phyloP scores from a whole-genome alignment of 2,797 vertebrate species.

The Columba guinea region DNA sequence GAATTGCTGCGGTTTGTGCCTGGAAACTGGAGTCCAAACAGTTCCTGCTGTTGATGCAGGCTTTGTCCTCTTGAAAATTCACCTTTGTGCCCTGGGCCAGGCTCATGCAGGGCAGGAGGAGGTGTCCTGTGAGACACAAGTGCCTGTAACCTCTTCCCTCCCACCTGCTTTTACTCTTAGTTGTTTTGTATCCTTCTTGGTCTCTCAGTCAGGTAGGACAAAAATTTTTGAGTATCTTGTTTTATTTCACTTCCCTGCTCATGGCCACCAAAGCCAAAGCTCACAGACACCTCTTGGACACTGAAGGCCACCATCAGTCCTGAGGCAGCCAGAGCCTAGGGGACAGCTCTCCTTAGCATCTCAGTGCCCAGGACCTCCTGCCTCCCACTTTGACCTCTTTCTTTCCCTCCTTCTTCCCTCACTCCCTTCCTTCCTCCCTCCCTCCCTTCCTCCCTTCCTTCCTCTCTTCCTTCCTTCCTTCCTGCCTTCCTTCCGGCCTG shows the following conservation, averaged over 20 bases:
- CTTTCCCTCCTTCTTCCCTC: accelerated
- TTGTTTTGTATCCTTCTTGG: not conserved
- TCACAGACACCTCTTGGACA: not conserved
- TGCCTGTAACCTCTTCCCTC: not conserved
- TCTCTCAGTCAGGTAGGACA: not conserved
- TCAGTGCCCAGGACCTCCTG: not conserved
- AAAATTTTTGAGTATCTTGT: not conserved
- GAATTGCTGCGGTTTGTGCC: not conserved
- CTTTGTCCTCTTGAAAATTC: not conserved
- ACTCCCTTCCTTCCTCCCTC: accelerated
- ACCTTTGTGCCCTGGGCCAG: not conserved
- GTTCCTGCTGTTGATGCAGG: not conserved
- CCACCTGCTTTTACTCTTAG: not conserved
- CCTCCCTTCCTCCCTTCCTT: too few relatives aligned
- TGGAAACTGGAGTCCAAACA: not conserved
- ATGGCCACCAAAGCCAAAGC: not conserved
- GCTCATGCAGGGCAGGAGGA: not conserved
- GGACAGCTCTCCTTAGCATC: not conserved
- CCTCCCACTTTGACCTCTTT: not conserved
- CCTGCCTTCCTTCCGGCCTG: accelerated
- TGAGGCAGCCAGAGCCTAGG: not conserved
- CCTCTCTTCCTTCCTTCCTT: too few relatives aligned
- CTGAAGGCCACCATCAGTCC: not conserved
- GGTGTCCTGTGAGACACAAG: not conserved
- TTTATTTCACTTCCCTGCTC: not conserved